Evolutionary conservation across 1,140 invertebrate genomes (phyloP).

Genomic region (Saccostrea echinata): DNA sequence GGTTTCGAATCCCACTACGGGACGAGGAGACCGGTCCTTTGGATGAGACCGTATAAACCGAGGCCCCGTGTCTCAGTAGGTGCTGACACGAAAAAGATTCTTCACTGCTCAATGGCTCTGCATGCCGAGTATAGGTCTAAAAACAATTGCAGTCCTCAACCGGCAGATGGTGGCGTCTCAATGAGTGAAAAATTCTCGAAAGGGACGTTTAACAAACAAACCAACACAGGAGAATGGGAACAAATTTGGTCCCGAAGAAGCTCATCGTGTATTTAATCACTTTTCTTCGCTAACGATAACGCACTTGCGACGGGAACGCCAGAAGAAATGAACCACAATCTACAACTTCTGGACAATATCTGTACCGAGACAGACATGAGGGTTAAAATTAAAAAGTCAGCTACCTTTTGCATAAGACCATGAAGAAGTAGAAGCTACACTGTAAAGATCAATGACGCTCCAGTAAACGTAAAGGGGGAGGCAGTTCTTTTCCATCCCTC

Average conservation of each 20-base stretch:
- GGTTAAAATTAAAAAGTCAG: slow-evolving; percentile 59
- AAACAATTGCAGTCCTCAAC: no score
- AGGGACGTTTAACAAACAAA: no score
- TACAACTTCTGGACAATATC: slow-evolving; percentile 42
- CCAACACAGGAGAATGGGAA: slow-evolving; percentile 43
- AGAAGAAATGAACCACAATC: slow-evolving; percentile 45
- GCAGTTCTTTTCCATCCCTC: slow-evolving; percentile 32
- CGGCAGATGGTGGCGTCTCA: no score
- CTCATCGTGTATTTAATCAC: slow-evolving; percentile 18
- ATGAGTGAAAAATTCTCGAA: no score
- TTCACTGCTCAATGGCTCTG: no score
- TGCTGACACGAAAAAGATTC: no score
- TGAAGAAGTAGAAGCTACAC: slow-evolving; percentile 1
- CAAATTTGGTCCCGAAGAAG: slow-evolving; percentile 11
- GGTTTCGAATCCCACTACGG: no score
- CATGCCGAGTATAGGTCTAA: no score
- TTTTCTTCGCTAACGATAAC: slow-evolving; percentile 60
- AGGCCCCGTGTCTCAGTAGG: no score
- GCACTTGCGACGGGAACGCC: slow-evolving; percentile 28
- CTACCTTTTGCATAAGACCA: slow-evolving; percentile 48
- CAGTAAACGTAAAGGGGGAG: slow-evolving; percentile 1
- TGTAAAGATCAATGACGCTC: slow-evolving; percentile 21
- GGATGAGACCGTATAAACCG: no score
- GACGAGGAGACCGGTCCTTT: no score
- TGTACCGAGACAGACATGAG: slow-evolving; percentile 51